A percentile compares a stretch with the other conserved stretches of the same genome.
These are phyloP conservation scores for Rhinichthys osculus DNA, from an alignment of 2,797 vertebrate genomes.

Conservation along the genomic window DNA sequence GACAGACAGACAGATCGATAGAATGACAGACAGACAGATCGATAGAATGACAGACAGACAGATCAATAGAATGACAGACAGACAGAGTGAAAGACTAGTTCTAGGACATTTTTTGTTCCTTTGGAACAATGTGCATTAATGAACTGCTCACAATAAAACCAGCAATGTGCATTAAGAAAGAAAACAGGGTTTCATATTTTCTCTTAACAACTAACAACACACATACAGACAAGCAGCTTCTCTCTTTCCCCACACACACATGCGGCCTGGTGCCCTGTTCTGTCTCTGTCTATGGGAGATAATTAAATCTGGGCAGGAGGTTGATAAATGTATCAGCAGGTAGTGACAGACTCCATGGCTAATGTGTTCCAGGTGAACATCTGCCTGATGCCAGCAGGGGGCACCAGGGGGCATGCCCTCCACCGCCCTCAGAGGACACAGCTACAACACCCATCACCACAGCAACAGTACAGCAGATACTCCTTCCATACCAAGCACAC, in stretches of 20 bases:
- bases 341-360: conserved; percentile 56
- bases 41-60: no score
- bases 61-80: no score
- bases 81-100: no score
- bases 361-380: conserved; percentile 51
- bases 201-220: not conserved
- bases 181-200: not conserved
- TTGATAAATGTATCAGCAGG: conserved; percentile 48
- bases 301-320: conserved; percentile 49
- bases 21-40: no score
- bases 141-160: not conserved
- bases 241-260: not conserved
- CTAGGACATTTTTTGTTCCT: no score
- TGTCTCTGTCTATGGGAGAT: conserved; percentile 34
- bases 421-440: conserved; percentile 18
- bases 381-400: conserved; percentile 42
- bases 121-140: not conserved
- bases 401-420: conserved; percentile 44
- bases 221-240: not conserved
- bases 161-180: not conserved
- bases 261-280: not conserved
- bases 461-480: conserved; percentile 22
- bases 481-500: not conserved
- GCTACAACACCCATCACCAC: conserved; percentile 26
- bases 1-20: no score